A percentile compares a stretch with the other conserved stretches of the same genome.
Evolutionary conservation across 2,888 invertebrate species (phyloP).

Genomic region (Spodoptera littoralis): DNA sequence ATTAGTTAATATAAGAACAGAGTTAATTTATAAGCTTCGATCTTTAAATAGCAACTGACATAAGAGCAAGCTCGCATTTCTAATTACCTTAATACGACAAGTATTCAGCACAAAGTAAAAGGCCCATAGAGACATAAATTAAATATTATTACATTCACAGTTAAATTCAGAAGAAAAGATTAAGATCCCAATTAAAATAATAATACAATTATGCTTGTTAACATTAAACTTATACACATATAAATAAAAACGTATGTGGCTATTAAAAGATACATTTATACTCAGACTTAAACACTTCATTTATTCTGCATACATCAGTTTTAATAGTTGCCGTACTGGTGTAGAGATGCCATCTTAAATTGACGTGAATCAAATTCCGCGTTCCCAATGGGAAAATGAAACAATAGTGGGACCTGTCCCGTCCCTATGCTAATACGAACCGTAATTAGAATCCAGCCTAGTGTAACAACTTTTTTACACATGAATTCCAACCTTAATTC

Average conservation of each 20-base stretch:
- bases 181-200: conserved; percentile 8
- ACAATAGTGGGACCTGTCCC: conserved; percentile 59
- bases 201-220: conserved; percentile 10
- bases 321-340: conserved; percentile 32
- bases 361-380: conserved; percentile 54
- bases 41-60: no score
- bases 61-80: no score
- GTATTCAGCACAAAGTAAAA: no score
- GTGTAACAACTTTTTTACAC: conserved; percentile 30
- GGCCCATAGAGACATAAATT: no score
- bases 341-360: conserved; percentile 51
- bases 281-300: conserved; percentile 34
- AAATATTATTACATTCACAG: no score
- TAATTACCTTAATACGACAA: no score
- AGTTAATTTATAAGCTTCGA: no score
- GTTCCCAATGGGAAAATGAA: conserved; percentile 55
- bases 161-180: not conserved
- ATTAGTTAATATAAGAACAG: no score
- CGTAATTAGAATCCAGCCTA: conserved; percentile 53
- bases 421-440: conserved; percentile 52
- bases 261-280: conserved; percentile 14
- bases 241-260: conserved; percentile 12
- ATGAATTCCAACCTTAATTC: conserved; percentile 27
- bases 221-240: conserved; percentile 7
- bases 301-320: conserved; percentile 41